A percentile compares a stretch with the other conserved stretches of the same genome.
Conservation (phyloP, 2,797 vertebrate genomes). For the Falco rusticolus region DNA sequence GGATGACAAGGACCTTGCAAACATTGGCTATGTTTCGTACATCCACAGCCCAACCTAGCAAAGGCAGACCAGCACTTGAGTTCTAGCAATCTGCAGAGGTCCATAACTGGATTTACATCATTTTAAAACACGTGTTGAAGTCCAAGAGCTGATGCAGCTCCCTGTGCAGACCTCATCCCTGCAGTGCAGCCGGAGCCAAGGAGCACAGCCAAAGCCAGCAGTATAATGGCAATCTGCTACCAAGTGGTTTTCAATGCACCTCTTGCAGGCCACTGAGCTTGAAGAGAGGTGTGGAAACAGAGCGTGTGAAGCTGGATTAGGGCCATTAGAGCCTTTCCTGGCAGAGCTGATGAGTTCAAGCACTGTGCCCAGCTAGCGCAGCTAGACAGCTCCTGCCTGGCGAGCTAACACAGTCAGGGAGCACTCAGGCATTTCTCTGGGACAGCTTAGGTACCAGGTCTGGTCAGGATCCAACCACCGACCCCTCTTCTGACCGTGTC, state of each 20-base stretch:
- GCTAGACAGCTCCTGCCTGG: neutral
- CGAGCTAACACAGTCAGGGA: neutral
- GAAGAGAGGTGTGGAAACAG: neutral
- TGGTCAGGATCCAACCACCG: neutral
- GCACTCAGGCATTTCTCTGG: neutral
- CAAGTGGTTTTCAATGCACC: neutral
- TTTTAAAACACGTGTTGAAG: neutral
- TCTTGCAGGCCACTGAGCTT: neutral
- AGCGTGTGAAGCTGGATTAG: neutral
- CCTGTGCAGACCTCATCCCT: neutral
- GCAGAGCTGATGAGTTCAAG: neutral
- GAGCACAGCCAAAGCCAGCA: neutral
- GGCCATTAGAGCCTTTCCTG: neutral
- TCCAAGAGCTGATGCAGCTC: neutral
- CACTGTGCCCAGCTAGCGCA: neutral
- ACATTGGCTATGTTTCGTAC: accelerated
- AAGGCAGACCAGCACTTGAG: neutral
- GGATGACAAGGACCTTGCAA: neutral
- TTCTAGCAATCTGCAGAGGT: neutral
- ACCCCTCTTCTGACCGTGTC: neutral
- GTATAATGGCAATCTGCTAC: neutral
- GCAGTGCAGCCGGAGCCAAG: neutral
- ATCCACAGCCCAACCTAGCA: neutral
- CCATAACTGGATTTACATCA: neutral
- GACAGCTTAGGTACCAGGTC: neutral